Conservation (phyloP, 2,888 invertebrate genomes). For the Micropterix aruncella region DNA sequence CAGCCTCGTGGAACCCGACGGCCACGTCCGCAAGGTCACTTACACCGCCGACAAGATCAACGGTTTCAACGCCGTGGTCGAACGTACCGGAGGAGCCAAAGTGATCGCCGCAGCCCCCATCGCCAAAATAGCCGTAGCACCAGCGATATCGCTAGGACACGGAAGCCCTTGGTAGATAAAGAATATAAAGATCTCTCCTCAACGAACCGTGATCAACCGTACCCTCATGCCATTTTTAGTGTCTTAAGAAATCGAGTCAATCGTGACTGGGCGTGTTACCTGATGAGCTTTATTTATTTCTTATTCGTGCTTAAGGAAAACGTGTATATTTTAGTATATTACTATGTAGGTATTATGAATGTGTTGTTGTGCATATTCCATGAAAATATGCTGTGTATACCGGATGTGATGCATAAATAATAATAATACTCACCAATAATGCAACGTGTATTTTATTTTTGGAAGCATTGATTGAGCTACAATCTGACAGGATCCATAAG, state of each 20-base stretch:
- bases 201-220: neutral
- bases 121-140: conserved; percentile 15
- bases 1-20: conserved; percentile 38
- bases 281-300: neutral
- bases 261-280: neutral
- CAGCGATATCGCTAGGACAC: conserved; percentile 22
- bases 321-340: no score
- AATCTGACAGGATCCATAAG: no score
- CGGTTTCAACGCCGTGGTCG: conserved; percentile 38
- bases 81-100: conserved; percentile 29
- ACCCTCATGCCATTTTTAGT: neutral
- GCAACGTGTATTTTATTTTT: no score
- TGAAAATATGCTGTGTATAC: neutral
- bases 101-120: conserved; percentile 24
- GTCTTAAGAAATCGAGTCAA: neutral
- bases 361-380: neutral
- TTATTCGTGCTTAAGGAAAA: neutral
- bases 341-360: neutral
- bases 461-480: no score
- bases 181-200: no score
- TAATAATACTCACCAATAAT: neutral
- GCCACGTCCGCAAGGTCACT: conserved; percentile 33
- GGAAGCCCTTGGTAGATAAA: neutral
- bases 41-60: conserved; percentile 39
- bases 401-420: neutral